A percentile compares a stretch with the other conserved stretches of the same genome.
phyloP scores from a whole-genome alignment of 2,888 invertebrate species.

The Endomychus coccineus region DNA sequence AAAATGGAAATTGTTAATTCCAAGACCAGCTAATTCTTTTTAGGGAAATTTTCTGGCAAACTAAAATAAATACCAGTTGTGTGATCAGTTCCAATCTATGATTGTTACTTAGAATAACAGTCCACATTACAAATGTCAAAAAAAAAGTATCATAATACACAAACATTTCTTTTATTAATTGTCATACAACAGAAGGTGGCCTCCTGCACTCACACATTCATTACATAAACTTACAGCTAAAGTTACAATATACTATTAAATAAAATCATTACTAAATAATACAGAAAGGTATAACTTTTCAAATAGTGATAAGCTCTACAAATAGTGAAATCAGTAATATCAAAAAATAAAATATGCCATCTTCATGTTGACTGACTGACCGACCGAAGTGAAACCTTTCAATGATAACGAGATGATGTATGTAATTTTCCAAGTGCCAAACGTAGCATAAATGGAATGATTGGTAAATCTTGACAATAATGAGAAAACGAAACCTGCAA shows the following conservation, averaged over 20 bases:
- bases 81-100: too few species aligned
- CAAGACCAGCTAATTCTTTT: too few species aligned
- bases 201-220: conserved; percentile 33
- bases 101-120: too few species aligned
- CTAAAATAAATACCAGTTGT: too few species aligned
- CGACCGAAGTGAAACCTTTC: too few species aligned
- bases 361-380: too few species aligned
- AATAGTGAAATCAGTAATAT: conserved; percentile 17
- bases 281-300: conserved; percentile 26
- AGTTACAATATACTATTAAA: conserved; percentile 29
- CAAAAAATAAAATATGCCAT: conserved; percentile 27
- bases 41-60: too few species aligned
- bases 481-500: conserved; percentile 24
- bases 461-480: conserved; percentile 23
- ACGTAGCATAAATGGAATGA: conserved; percentile 25
- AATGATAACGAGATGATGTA: too few species aligned
- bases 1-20: too few species aligned
- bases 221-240: conserved; percentile 34
- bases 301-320: conserved; percentile 12
- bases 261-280: conserved; percentile 31
- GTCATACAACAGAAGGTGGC: conserved; percentile 34
- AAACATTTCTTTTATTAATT: conserved; percentile 17
- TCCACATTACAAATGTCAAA: too few species aligned
- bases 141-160: too few species aligned
- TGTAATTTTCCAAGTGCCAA: conserved; percentile 24